Evolutionary conservation across 2,113 vertebrate genomes (phyloP).

Genomic region (Onychorhynchus coronatus): DNA sequence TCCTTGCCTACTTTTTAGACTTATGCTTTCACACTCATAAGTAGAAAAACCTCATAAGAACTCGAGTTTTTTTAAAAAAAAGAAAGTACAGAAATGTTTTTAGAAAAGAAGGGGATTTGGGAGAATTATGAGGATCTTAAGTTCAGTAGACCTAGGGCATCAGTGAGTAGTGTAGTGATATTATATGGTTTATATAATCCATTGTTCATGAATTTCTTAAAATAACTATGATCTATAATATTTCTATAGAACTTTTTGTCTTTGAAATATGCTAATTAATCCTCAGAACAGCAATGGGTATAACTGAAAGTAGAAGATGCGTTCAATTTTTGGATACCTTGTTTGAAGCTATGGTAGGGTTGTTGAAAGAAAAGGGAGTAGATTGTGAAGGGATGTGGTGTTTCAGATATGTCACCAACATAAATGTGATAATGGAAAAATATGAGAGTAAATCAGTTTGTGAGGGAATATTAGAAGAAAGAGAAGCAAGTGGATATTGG

Average conservation of each 20-base stretch:
- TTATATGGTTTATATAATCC: not conserved
- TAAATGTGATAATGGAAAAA: not conserved
- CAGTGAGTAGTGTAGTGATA: not conserved
- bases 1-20: not conserved
- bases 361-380: not conserved
- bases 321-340: not conserved
- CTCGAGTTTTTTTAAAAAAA: not conserved
- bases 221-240: not conserved
- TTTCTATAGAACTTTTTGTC: not conserved
- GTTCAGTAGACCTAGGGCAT: not conserved
- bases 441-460: not conserved
- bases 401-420: not conserved
- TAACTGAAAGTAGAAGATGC: not conserved
- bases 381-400: not conserved
- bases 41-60: not conserved
- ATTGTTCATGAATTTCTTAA: not conserved
- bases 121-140: not conserved
- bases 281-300: not conserved
- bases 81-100: not conserved
- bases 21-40: not conserved
- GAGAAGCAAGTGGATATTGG: not conserved
- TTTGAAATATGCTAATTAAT: not conserved
- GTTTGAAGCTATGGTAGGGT: not conserved
- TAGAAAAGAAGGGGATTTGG: not conserved
- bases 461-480: not conserved